Base-by-base conservation (phyloP, 1,140 invertebrate species). In the Plectrocnemia conspersa region DNA sequence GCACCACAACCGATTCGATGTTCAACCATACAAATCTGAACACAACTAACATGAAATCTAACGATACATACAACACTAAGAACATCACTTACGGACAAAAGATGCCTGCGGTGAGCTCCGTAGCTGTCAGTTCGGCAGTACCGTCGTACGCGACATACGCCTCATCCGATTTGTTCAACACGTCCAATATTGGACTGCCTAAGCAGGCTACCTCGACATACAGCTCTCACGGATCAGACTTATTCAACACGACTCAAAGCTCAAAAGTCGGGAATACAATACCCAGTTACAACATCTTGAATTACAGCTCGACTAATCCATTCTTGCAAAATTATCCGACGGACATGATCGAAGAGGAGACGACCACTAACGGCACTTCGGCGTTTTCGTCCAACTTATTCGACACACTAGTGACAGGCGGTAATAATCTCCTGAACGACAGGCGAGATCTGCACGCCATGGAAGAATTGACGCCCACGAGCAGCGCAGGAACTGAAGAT, bases 401-500 rank as follows among this genome's bases (percentile, higher is more conserved):
- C 40, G 41, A 47, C 19, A 49, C 50, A 47, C 41, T 58, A 40
- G 53, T 54, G 44, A 56, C 2, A 47, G 47, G 46, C 53, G 64
- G 52, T 38, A 56, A 47, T 62, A 56, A 55, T n/a, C 9, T 40
- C 10, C 19, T 56, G 13, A 52, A 24, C 19, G 29, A 18, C 27
- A 59, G 49, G 25, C 54, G 63, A 3, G 55, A 67, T 24, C 44
- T 67, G 21, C 67, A 64, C 7, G 64, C 66, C 3, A 68, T 68
- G 48, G 79, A 80, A 35, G 78, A 77, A 38, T 69, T 78, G 16
- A 80, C 79, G 0, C 78, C 79, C 6, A 79, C 79, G 1, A 80
- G 78, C 56, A 81, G 78, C 59, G 77, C 79, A 25, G 78, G 79
- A 62, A 80, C 79, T 0, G 78, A 80, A 46, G 79, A 80, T 27